phyloP scores from a whole-genome alignment of 2,888 invertebrate genomes.

The Phortica okadai region DNA sequence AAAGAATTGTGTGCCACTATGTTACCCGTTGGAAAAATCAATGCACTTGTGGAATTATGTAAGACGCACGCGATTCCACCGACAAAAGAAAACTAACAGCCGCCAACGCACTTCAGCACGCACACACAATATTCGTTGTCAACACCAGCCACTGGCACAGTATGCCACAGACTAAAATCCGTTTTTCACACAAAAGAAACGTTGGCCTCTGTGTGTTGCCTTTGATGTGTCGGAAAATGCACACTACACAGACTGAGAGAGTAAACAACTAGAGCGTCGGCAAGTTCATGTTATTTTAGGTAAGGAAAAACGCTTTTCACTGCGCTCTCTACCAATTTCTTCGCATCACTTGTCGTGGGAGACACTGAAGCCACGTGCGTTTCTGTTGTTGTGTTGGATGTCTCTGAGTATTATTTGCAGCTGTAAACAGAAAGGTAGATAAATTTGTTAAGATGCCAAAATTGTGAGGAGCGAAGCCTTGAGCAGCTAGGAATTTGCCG shows the following conservation, averaged over 20 bases:
- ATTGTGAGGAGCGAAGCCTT: too few relatives aligned
- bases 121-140: slow-evolving; percentile 8
- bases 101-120: neutral
- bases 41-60: slow-evolving; percentile 29
- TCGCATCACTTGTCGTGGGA: too few relatives aligned
- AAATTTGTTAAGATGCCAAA: too few relatives aligned
- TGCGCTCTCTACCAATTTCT: neutral
- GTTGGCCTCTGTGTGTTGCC: neutral
- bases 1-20: neutral
- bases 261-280: neutral
- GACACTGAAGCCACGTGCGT: too few relatives aligned
- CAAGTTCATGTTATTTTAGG: neutral
- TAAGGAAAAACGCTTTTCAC: neutral
- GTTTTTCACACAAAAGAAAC: neutral
- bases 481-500: too few relatives aligned
- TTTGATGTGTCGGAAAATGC: neutral
- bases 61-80: neutral
- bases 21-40: slow-evolving; percentile 11
- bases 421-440: too few relatives aligned
- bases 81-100: neutral
- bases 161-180: slow-evolving; percentile 18
- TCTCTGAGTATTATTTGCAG: too few relatives aligned
- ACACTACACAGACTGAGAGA: neutral
- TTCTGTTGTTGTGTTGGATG: too few relatives aligned
- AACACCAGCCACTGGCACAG: slow-evolving; percentile 12